These are phyloP conservation scores for Echinarachnius parma DNA, from an alignment of 53 echinoderm and acorn worm species.

Conservation along the genomic window DNA sequence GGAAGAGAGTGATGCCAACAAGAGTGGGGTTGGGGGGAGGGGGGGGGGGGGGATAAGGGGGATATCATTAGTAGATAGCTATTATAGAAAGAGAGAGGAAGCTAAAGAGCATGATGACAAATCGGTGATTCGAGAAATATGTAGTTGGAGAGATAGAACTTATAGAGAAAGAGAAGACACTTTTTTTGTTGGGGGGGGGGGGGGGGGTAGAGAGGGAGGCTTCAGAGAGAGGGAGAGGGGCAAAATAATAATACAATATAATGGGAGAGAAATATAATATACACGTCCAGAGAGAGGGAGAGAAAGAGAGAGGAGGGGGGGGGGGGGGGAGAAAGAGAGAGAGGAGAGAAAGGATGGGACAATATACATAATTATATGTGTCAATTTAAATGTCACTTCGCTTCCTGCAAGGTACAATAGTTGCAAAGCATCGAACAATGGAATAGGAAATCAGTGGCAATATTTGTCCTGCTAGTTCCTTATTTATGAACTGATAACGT, in stretches of 20 bases:
- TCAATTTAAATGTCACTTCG: too few species aligned
- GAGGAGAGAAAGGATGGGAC: background rate
- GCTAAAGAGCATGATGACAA: too few species aligned
- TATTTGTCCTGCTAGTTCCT: too few species aligned
- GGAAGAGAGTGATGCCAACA: background rate
- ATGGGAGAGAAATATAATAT: background rate
- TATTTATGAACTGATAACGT: too few species aligned
- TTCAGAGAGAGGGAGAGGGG: background rate
- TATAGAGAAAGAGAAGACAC: too few species aligned
- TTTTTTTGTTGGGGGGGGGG: too few species aligned
- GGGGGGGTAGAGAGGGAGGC: background rate
- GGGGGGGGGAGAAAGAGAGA: background rate
- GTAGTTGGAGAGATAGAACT: too few species aligned
- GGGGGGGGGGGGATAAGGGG: background rate
- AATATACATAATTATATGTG: too few species aligned
- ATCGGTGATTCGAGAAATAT: too few species aligned
- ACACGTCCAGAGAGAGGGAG: background rate
- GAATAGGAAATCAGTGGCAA: too few species aligned
- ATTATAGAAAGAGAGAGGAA: background rate
- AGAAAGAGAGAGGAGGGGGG: background rate
- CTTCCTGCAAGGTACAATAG: too few species aligned
- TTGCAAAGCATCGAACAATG: too few species aligned
- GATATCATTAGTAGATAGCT: background rate
- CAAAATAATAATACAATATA: background rate
- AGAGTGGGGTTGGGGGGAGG: background rate